Evolutionary conservation across 1,140 invertebrate genomes (phyloP).

Genomic region (Lordiphosa mommai): DNA sequence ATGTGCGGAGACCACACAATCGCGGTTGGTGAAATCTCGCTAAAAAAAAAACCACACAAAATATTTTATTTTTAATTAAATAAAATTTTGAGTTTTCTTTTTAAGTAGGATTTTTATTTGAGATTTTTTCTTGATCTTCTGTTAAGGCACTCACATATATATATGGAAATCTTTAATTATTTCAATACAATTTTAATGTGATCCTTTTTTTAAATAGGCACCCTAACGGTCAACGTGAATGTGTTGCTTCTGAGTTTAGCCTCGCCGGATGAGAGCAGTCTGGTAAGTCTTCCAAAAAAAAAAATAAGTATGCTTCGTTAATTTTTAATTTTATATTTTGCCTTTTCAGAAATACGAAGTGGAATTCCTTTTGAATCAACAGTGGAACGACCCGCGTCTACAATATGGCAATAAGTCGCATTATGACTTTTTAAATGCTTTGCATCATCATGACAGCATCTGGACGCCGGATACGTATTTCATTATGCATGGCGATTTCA

Average conservation of each 20-base stretch:
- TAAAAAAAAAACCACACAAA: constrained; percentile 1
- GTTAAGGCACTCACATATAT: background rate
- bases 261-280: constrained; percentile 95
- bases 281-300: constrained; percentile 85
- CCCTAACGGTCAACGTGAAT: constrained; percentile 94
- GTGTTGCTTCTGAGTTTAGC: constrained; percentile 94
- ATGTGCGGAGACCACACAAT: constrained; percentile 76
- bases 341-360: constrained; percentile 93
- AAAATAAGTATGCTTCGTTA: background rate
- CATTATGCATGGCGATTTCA: constrained; percentile 97
- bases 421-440: constrained; percentile 93
- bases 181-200: background rate
- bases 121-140: constrained; percentile 9
- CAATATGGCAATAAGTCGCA: constrained; percentile 91
- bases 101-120: background rate
- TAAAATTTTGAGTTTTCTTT: background rate
- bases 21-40: constrained; percentile 70
- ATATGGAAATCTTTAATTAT: background rate
- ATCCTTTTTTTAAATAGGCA: constrained; percentile 83
- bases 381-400: constrained; percentile 93
- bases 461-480: constrained; percentile 97
- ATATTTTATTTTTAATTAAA: background rate
- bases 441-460: constrained; percentile 93
- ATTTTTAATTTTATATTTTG: background rate
- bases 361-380: constrained; percentile 93